These are phyloP conservation scores for Lasioglossum oenotherae DNA, from an alignment of 2,888 invertebrate genomes.

Conservation along the genomic window DNA sequence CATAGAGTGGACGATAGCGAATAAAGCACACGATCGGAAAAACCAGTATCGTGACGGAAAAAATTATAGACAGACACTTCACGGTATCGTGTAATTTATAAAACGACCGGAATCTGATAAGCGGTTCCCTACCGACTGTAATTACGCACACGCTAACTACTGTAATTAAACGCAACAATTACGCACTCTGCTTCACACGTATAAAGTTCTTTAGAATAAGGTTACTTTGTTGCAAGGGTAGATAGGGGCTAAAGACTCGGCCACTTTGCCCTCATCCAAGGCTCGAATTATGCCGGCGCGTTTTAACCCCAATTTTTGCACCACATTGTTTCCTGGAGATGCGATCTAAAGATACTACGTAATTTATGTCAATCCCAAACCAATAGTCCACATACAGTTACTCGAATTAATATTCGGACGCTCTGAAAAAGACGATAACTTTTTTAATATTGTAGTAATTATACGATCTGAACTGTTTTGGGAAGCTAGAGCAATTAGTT, in stretches of 20 bases:
- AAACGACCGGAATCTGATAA: slow-evolving; percentile 18
- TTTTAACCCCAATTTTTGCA: neutral
- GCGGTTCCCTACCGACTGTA: neutral
- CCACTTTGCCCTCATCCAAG: neutral
- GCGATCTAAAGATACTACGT: neutral
- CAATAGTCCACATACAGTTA: too few species aligned
- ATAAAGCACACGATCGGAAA: neutral
- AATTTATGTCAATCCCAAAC: too few species aligned
- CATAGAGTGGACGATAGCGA: neutral
- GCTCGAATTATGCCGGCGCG: neutral
- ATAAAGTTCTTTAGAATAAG: neutral
- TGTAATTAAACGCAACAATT: slow-evolving; percentile 5
- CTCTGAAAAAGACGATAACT: too few species aligned
- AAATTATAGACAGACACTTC: neutral
- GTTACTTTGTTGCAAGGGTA: neutral
- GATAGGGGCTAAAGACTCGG: neutral
- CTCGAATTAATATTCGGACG: too few species aligned
- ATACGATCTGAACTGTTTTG: too few species aligned
- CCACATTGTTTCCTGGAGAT: neutral
- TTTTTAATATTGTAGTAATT: too few species aligned
- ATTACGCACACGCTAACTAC: slow-evolving; percentile 12
- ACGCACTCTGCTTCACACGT: neutral
- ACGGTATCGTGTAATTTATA: slow-evolving; percentile 9
- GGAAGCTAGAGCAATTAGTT: too few species aligned
- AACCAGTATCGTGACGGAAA: neutral